These are phyloP conservation scores for Puntigrus tetrazona DNA, from an alignment of 2,113 vertebrate genomes.

Conservation along the genomic window DNA sequence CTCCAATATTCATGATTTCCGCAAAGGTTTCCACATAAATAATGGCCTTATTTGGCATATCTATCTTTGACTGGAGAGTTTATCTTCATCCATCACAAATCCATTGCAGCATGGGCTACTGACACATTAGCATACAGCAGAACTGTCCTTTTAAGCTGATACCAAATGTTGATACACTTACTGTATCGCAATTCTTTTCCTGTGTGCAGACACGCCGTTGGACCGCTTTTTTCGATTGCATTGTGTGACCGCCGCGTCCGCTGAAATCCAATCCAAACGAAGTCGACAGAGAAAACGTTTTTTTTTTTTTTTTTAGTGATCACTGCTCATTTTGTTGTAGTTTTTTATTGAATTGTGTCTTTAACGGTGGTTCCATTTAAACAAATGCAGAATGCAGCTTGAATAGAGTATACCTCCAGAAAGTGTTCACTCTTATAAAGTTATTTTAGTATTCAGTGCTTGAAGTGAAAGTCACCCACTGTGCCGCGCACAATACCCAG, in stretches of 20 bases:
- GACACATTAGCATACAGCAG: not conserved
- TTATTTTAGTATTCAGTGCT: too few relatives aligned
- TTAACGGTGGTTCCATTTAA: conserved; percentile 16
- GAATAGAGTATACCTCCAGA: not conserved
- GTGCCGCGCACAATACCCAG: not conserved
- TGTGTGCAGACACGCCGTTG: not conserved
- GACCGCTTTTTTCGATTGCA: not conserved
- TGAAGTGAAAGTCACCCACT: not conserved
- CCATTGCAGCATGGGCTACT: not conserved
- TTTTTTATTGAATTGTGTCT: not conserved
- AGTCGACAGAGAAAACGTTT: not conserved
- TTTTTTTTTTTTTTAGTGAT: not conserved
- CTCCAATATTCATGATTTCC: not conserved
- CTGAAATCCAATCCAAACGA: not conserved
- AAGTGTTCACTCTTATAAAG: not conserved
- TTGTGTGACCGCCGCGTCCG: not conserved
- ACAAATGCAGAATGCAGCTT: not conserved
- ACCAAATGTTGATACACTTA: not conserved
- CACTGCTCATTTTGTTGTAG: conserved; percentile 1
- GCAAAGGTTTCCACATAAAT: not conserved
- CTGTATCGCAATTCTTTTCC: not conserved
- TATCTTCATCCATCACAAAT: not conserved
- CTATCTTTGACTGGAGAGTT: not conserved
- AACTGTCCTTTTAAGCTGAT: too few relatives aligned
- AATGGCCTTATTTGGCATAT: not conserved